A percentile compares a stretch with the other conserved stretches of the same genome.
Conservation (phyloP, 2,113 vertebrate genomes). For the Saccopteryx bilineata region DNA sequence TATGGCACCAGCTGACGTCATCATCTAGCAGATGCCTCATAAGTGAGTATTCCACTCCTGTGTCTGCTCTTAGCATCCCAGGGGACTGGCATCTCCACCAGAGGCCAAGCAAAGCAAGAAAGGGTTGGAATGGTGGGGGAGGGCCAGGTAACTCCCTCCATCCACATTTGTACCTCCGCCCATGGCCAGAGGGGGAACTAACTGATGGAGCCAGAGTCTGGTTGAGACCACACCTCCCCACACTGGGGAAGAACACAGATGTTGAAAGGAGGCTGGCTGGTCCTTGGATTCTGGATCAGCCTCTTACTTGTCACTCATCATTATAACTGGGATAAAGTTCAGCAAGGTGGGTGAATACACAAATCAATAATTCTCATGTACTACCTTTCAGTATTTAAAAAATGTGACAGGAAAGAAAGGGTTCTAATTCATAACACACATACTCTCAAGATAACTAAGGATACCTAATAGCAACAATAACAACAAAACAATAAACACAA, state of each 20-base stretch:
- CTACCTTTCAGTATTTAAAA: conserved; percentile 38
- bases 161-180: too few relatives aligned
- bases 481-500: background rate
- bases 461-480: background rate
- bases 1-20: conserved; percentile 14
- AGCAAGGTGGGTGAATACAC: background rate
- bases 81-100: background rate
- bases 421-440: background rate
- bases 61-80: background rate
- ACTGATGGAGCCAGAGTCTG: background rate
- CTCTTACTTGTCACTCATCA: background rate
- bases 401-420: background rate
- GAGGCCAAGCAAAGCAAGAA: conserved; percentile 46
- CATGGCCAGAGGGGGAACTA: background rate
- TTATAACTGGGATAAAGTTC: background rate
- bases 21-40: background rate
- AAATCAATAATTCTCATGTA: background rate
- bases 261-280: background rate
- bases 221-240: background rate
- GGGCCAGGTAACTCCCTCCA: background rate
- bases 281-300: background rate
- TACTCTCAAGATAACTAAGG: background rate
- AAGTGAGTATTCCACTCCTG: background rate
- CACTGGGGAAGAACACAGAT: background rate
- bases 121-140: background rate